Evolutionary conservation across 2,113 vertebrate species (phyloP).

Genomic region (Sceloporus undulatus): DNA sequence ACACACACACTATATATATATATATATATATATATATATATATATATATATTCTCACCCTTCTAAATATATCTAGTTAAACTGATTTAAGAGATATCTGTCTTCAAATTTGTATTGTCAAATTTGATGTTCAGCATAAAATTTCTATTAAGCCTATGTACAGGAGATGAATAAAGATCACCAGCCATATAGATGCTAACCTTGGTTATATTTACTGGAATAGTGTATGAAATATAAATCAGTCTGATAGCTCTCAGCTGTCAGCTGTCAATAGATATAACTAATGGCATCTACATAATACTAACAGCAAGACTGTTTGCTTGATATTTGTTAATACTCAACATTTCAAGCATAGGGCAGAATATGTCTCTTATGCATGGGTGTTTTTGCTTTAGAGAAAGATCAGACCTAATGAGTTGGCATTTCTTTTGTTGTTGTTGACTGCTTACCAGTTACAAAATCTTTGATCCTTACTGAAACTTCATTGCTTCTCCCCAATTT

Average conservation of each 20-base stretch:
- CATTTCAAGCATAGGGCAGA: neutral
- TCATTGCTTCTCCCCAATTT: neutral
- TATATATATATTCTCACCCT: too few relatives aligned
- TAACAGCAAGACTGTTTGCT: neutral
- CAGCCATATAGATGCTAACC: neutral
- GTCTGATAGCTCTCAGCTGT: neutral
- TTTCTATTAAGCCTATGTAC: neutral
- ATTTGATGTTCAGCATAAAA: neutral
- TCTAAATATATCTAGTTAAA: neutral
- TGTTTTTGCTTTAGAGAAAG: neutral
- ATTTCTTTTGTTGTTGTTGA: neutral
- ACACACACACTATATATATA: too few relatives aligned
- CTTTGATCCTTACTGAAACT: conserved; percentile 1
- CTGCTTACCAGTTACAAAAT: neutral
- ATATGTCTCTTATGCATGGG: neutral
- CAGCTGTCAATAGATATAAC: neutral
- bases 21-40: too few relatives aligned
- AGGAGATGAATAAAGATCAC: conserved; percentile 4
- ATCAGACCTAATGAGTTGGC: neutral
- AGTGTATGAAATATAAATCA: neutral
- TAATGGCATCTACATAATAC: neutral
- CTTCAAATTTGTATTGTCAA: neutral
- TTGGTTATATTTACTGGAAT: neutral
- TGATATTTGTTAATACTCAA: neutral
- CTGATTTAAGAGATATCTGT: neutral